phyloP scores from a whole-genome alignment of 2,113 vertebrate genomes.

The Embiotoca jacksoni region DNA sequence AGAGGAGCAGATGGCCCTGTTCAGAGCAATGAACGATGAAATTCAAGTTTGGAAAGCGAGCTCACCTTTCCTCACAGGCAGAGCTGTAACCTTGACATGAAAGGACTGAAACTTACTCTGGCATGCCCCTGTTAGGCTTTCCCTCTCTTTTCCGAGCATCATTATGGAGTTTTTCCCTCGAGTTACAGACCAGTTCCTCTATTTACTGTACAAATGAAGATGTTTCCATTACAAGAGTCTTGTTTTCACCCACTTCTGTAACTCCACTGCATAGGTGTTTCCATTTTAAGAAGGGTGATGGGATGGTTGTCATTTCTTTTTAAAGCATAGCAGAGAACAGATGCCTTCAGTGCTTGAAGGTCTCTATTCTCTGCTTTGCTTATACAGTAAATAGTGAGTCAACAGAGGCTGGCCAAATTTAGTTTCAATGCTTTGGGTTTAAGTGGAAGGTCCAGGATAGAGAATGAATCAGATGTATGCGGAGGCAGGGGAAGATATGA shows the following conservation, averaged over 20 bases:
- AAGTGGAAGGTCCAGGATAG: conserved; percentile 44
- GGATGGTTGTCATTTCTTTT: conserved; percentile 15
- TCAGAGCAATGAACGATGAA: conserved; percentile 14
- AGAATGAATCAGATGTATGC: conserved; percentile 71
- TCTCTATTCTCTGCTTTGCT: conserved; percentile 18
- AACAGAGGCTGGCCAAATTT: conserved; percentile 25
- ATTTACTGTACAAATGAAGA: neutral
- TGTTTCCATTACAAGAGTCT: neutral
- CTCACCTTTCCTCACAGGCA: conserved; percentile 14
- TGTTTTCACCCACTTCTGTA: conserved; percentile 15
- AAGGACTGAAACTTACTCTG: neutral
- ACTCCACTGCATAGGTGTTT: conserved; percentile 6
- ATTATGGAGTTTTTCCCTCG: neutral
- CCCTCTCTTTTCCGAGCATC: neutral
- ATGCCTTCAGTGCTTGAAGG: conserved; percentile 11
- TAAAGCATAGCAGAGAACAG: neutral
- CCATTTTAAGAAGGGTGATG: conserved; percentile 14
- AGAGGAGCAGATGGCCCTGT: neutral
- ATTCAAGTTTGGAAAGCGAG: neutral
- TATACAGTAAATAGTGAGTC: conserved; percentile 39
- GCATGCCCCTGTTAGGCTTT: neutral
- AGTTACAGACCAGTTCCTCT: neutral
- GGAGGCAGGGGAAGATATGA: conserved; percentile 56
- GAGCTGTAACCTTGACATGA: conserved; percentile 14
- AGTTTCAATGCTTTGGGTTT: conserved; percentile 33